A percentile compares a stretch with the other conserved stretches of the same genome.
These are phyloP conservation scores for Menidia beryllina DNA, from an alignment of 2,113 vertebrate genomes.

Conservation along the genomic window DNA sequence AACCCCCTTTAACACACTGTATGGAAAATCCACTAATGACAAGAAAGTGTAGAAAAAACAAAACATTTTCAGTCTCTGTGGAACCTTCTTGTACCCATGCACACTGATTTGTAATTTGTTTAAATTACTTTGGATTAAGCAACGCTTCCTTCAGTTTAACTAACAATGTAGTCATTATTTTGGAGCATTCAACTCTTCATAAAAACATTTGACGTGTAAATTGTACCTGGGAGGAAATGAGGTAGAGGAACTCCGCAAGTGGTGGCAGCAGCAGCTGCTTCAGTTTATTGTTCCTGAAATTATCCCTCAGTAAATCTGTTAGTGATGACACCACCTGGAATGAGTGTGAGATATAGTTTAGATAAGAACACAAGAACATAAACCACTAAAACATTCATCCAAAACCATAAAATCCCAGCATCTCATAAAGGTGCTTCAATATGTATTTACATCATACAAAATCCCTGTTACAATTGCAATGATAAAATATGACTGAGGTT, in stretches of 20 bases:
- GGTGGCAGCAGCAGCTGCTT: constrained; percentile 70
- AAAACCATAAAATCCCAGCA: background rate
- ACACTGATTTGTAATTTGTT: background rate
- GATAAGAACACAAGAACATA: background rate
- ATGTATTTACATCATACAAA: background rate
- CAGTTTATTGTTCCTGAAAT: constrained; percentile 67
- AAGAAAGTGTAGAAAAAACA: background rate
- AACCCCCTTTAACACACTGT: too few relatives aligned
- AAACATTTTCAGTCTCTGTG: background rate
- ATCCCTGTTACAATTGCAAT: background rate
- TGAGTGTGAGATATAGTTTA: constrained; percentile 1
- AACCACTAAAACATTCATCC: background rate
- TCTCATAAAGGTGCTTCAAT: background rate
- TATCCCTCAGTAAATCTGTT: constrained; percentile 68
- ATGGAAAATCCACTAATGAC: too few relatives aligned
- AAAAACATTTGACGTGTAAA: constrained; percentile 6
- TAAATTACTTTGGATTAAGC: background rate
- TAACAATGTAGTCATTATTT: background rate
- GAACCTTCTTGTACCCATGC: background rate
- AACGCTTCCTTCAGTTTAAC: background rate
- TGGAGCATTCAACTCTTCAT: background rate
- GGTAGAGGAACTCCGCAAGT: constrained; percentile 70
- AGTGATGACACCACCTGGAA: constrained; percentile 63
- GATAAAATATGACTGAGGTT: background rate
- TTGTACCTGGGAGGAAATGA: constrained; percentile 70